These are phyloP conservation scores for Spodoptera littoralis DNA, from an alignment of 2,888 invertebrate species.

Conservation along the genomic window DNA sequence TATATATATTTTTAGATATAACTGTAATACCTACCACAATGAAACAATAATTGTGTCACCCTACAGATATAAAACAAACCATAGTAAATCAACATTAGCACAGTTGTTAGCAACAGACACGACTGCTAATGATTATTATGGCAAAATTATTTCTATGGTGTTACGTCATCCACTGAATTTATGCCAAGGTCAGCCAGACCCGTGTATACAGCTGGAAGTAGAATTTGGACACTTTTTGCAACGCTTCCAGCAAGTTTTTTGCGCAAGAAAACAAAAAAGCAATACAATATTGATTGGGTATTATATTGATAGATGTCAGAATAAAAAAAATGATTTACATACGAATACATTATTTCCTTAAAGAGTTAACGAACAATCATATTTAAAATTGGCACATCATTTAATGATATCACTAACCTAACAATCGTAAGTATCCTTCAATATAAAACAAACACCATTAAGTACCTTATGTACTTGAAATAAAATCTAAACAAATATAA, in stretches of 20 bases:
- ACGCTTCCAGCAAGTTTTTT: constrained; percentile 10
- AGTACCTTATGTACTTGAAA: no score
- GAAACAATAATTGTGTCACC: background rate
- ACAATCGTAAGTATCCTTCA: no score
- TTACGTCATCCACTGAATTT: constrained; percentile 31
- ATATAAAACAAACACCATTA: no score
- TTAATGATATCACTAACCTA: no score
- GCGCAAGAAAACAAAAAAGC: background rate
- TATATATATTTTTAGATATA: background rate
- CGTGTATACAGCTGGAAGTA: constrained; percentile 11
- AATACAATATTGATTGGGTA: constrained; percentile 14
- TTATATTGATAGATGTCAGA: no score
- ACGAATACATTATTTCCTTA: no score
- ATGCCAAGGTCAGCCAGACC: constrained; percentile 28
- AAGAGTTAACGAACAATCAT: no score
- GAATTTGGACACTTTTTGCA: constrained; percentile 18
- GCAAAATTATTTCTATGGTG: constrained; percentile 29
- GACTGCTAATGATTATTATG: constrained; percentile 11
- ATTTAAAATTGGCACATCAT: no score
- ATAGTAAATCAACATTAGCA: constrained; percentile 11
- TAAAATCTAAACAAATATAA: no score
- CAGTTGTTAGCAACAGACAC: constrained; percentile 20
- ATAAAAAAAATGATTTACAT: no score
- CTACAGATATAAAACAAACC: constrained; percentile 7
- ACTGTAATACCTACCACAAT: constrained; percentile 4